These are phyloP conservation scores for Aphidius gifuensis DNA, from an alignment of 1,140 invertebrate species.

Conservation along the genomic window DNA sequence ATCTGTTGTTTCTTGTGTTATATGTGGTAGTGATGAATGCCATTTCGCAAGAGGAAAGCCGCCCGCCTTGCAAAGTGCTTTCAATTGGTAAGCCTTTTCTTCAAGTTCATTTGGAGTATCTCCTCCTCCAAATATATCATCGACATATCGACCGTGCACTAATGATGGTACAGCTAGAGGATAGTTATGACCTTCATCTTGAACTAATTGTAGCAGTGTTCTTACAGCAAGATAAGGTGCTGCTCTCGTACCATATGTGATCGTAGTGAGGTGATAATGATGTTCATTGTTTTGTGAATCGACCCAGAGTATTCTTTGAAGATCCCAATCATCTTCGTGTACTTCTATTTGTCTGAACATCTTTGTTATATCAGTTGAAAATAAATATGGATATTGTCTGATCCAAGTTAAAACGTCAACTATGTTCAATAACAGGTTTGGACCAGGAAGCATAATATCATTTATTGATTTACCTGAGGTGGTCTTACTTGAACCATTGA, in stretches of 20 bases:
- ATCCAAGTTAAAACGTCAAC: slow-evolving; percentile 31
- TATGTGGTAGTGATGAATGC: slow-evolving; percentile 10
- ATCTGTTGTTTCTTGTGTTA: neutral
- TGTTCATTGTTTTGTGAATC: slow-evolving; percentile 18
- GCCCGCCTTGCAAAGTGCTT: slow-evolving; percentile 2
- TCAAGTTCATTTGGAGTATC: slow-evolving; percentile 26
- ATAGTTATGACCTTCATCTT: slow-evolving; percentile 30
- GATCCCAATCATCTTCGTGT: slow-evolving; percentile 18
- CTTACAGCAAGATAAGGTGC: slow-evolving; percentile 40
- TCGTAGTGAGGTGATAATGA: slow-evolving; percentile 33
- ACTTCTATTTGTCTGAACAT: slow-evolving; percentile 41
- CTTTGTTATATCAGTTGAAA: slow-evolving; percentile 18
- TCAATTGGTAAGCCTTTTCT: slow-evolving; percentile 7
- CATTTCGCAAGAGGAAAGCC: slow-evolving; percentile 19
- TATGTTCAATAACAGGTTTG: slow-evolving; percentile 22
- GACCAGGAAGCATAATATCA: slow-evolving; percentile 24
- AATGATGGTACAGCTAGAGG: slow-evolving; percentile 25
- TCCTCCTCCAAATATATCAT: slow-evolving; percentile 34
- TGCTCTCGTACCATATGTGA: too few relatives aligned
- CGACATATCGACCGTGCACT: slow-evolving; percentile 33
- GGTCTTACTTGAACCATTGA: slow-evolving; percentile 35
- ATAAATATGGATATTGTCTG: slow-evolving; percentile 27
- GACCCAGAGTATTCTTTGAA: slow-evolving; percentile 38
- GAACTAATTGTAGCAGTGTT: slow-evolving; percentile 33
- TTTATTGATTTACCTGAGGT: slow-evolving; percentile 31